Percentiles rank a stretch among this genome's conserved stretches.
Evolutionary conservation across 92 coral and sea anemone genomes (phyloP).

Genomic region (Muricea muricata): DNA sequence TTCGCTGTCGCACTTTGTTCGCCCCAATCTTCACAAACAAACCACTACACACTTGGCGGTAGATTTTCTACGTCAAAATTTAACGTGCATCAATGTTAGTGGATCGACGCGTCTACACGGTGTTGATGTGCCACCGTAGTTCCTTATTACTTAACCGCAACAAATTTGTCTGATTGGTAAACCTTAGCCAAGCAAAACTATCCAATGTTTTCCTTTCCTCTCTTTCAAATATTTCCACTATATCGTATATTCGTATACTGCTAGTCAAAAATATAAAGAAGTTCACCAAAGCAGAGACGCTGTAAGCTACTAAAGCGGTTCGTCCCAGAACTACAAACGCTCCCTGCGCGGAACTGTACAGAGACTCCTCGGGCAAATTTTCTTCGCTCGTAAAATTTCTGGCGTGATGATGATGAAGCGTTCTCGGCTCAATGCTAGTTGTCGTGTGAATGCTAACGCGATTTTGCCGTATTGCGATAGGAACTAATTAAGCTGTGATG

Average conservation of each 20-base stretch:
- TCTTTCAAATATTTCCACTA: background rate
- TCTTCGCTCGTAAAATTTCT: background rate
- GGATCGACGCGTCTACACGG: too few species aligned
- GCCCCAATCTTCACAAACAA: too few species aligned
- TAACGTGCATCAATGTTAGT: background rate
- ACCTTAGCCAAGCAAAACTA: background rate
- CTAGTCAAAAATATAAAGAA: too few species aligned
- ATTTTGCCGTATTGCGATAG: constrained; percentile 38
- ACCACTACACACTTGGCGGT: too few species aligned
- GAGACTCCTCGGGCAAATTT: background rate
- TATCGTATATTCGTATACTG: background rate
- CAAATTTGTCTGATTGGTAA: background rate
- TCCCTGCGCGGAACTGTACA: too few species aligned
- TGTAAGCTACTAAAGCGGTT: too few species aligned
- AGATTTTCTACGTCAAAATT: too few species aligned
- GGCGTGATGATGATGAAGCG: background rate
- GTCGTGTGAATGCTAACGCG: constrained; percentile 30
- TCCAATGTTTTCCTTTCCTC: background rate
- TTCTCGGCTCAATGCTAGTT: background rate
- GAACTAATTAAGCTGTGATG: constrained; percentile 53
- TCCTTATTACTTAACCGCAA: too few species aligned
- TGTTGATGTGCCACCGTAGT: too few species aligned
- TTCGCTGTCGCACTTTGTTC: background rate
- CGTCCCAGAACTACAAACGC: background rate
- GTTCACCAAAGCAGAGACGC: too few species aligned